These are phyloP conservation scores for Ametastegia equiseti DNA, from an alignment of 2,888 invertebrate species.

Conservation along the genomic window DNA sequence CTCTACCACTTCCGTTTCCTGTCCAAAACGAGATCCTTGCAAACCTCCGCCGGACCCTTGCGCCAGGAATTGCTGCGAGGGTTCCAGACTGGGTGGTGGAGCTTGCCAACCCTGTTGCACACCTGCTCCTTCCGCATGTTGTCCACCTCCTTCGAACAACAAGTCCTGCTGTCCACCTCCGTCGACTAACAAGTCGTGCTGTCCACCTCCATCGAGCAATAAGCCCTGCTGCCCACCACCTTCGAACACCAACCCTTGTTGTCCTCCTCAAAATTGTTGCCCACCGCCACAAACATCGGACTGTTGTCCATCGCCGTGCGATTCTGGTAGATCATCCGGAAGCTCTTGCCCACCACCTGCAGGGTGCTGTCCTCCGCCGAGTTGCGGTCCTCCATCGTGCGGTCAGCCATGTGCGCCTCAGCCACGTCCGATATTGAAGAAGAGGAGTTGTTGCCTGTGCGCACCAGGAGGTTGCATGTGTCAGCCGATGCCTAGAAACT, in stretches of 20 bases:
- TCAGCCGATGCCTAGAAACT: slow-evolving; percentile 61
- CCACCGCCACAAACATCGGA: slow-evolving; percentile 9
- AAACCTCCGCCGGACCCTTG: slow-evolving; percentile 18
- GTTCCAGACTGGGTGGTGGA: slow-evolving; percentile 37
- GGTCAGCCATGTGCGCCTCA: slow-evolving; percentile 57
- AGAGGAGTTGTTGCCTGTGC: slow-evolving; percentile 58
- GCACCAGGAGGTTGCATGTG: slow-evolving; percentile 59
- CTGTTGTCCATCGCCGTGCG: not conserved
- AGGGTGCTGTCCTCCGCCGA: slow-evolving; percentile 35
- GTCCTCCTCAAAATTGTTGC: not conserved
- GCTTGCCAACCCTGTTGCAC: slow-evolving; percentile 26
- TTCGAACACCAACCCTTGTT: not conserved
- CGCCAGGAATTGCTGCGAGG: slow-evolving; percentile 7
- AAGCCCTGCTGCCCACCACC: not conserved
- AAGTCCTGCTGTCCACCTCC: not conserved
- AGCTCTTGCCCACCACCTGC: slow-evolving; percentile 21
- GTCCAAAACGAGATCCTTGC: slow-evolving; percentile 32
- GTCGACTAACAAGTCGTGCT: slow-evolving; percentile 3
- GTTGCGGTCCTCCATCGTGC: slow-evolving; percentile 49
- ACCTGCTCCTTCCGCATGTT: not conserved
- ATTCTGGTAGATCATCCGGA: not conserved
- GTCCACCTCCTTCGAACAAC: not conserved
- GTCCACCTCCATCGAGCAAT: not conserved
- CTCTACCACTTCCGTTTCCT: slow-evolving; percentile 16
- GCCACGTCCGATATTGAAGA: slow-evolving; percentile 56